Conservation (phyloP, 2,888 invertebrate genomes). For the Tubiluchus corallicola region DNA sequence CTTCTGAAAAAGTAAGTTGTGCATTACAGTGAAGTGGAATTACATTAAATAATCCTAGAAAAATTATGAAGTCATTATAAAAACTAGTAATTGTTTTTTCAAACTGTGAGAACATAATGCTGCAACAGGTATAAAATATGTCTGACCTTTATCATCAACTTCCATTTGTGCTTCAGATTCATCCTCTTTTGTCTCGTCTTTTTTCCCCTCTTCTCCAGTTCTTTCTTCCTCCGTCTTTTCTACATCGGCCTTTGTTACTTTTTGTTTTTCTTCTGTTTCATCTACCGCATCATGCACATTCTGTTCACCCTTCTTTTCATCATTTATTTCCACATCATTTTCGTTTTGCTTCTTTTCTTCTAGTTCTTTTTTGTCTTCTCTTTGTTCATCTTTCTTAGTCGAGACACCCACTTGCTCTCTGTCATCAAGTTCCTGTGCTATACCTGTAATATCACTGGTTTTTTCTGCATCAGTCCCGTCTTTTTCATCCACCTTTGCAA, state of each 20-base stretch:
- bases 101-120: too few relatives aligned
- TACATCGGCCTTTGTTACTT: slow-evolving; percentile 15
- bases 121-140: too few relatives aligned
- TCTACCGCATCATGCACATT: background rate
- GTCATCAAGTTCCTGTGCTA: slow-evolving; percentile 9
- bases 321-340: slow-evolving; percentile 25
- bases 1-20: too few relatives aligned
- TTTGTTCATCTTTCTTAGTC: slow-evolving; percentile 9
- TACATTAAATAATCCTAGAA: too few relatives aligned
- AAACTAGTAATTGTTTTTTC: too few relatives aligned
- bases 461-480: slow-evolving; percentile 10
- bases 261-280: slow-evolving; percentile 23
- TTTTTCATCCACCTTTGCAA: slow-evolving; percentile 10
- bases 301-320: slow-evolving; percentile 40
- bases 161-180: too few relatives aligned
- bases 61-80: too few relatives aligned
- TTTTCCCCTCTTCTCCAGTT: too few relatives aligned
- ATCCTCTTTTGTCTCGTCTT: too few relatives aligned
- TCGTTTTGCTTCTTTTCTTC: slow-evolving; percentile 28
- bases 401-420: slow-evolving; percentile 8
- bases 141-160: too few relatives aligned
- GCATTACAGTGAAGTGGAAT: too few relatives aligned
- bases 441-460: slow-evolving; percentile 10
- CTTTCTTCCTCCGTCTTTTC: slow-evolving; percentile 17
- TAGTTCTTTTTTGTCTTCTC: slow-evolving; percentile 12